These are phyloP conservation scores for Oophaga sylvatica DNA, from an alignment of 2,797 vertebrate genomes.

Conservation along the genomic window DNA sequence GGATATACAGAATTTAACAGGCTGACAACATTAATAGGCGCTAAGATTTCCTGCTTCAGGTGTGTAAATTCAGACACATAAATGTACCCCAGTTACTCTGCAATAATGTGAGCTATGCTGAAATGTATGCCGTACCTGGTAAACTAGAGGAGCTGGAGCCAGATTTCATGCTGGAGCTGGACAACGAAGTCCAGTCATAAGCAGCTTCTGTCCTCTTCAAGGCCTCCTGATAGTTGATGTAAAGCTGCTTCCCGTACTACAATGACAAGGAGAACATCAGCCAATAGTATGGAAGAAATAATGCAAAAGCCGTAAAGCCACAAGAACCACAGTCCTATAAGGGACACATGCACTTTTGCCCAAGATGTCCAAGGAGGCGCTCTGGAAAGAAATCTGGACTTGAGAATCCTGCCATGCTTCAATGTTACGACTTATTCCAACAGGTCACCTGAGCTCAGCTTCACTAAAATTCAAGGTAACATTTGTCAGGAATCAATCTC, in stretches of 20 bases:
- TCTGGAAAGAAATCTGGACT: neutral
- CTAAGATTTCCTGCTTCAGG: too few relatives aligned
- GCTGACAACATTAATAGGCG: too few relatives aligned
- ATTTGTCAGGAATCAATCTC: neutral
- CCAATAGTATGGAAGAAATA: neutral
- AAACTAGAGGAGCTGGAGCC: constrained; percentile 94
- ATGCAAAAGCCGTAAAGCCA: neutral
- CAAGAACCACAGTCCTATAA: neutral
- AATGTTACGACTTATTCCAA: neutral
- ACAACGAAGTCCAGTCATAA: constrained; percentile 96
- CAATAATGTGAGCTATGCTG: neutral
- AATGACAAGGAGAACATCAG: neutral
- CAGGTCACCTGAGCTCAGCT: too few relatives aligned
- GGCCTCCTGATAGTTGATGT: constrained; percentile 95
- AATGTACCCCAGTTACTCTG: neutral
- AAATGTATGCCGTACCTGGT: constrained; percentile 78
- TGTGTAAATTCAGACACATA: neutral
- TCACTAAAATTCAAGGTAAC: neutral
- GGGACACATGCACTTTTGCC: neutral
- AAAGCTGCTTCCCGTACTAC: constrained; percentile 94
- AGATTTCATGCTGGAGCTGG: constrained; percentile 94
- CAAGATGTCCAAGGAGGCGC: neutral
- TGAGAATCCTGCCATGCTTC: neutral
- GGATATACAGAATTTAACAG: too few relatives aligned
- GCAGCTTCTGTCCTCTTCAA: constrained; percentile 94